phyloP scores from a whole-genome alignment of 2,113 vertebrate species.

The Hippocampus zosterae region DNA sequence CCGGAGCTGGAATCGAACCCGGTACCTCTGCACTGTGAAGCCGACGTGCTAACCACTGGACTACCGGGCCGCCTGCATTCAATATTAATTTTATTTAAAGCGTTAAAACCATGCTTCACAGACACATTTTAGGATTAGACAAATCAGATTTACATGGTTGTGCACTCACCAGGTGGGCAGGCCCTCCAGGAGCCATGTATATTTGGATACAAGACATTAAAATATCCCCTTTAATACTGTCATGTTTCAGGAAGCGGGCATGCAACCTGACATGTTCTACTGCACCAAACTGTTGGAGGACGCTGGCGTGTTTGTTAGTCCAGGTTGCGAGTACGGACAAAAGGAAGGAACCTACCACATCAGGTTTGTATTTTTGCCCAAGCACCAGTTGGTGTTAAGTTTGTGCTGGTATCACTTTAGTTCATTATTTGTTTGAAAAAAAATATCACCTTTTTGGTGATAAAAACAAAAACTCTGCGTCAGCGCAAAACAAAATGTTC shows the following conservation, averaged over 20 bases:
- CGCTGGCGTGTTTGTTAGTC: constrained; percentile 37
- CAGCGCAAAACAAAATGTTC: too few species aligned
- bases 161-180: neutral
- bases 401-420: neutral
- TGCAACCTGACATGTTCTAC: constrained; percentile 66
- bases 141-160: neutral
- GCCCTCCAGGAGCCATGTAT: neutral
- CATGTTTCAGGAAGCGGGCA: constrained; percentile 51
- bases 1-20: too few species aligned
- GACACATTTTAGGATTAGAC: neutral
- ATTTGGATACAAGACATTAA: neutral
- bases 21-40: too few species aligned
- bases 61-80: too few species aligned
- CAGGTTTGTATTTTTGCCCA: constrained; percentile 44
- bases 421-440: neutral
- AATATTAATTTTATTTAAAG: too few species aligned
- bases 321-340: constrained; percentile 56
- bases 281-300: constrained; percentile 63
- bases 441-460: too few species aligned
- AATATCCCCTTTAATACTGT: neutral
- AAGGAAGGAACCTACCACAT: constrained; percentile 63
- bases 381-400: neutral
- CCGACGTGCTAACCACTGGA: too few species aligned
- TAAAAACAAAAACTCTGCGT: too few species aligned
- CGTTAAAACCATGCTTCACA: too few species aligned